Evolutionary conservation across 2,888 invertebrate genomes (phyloP).

Genomic region (Scaptomyza caliginosa): DNA sequence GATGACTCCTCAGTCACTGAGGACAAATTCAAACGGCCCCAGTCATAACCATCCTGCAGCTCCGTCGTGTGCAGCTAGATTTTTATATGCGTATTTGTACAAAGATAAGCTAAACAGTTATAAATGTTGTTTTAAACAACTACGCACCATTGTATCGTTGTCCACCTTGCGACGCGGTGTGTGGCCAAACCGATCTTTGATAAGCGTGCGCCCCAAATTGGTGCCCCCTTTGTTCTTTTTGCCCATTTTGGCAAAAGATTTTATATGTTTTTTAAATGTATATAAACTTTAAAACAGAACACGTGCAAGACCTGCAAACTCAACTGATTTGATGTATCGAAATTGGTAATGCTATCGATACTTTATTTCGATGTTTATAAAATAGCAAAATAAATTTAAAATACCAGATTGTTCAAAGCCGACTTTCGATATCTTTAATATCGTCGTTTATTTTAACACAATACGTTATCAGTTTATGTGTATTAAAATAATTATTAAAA

Average conservation of each 20-base stretch:
- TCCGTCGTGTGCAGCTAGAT: slow-evolving; percentile 91
- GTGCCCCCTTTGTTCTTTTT: slow-evolving; percentile 87
- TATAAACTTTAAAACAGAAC: slow-evolving; percentile 22
- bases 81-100: neutral
- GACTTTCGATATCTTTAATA: slow-evolving; percentile 1
- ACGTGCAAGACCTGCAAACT: slow-evolving; percentile 36
- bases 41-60: slow-evolving; percentile 95
- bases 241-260: slow-evolving; percentile 86
- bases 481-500: neutral
- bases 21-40: slow-evolving; percentile 94
- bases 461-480: neutral
- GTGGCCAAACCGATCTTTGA: slow-evolving; percentile 90
- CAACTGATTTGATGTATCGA: slow-evolving; percentile 6
- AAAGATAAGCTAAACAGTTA: neutral
- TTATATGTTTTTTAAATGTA: neutral
- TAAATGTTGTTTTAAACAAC: slow-evolving; percentile 4
- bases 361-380: neutral
- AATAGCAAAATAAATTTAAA: neutral
- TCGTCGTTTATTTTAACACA: slow-evolving; percentile 17
- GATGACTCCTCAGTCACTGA: slow-evolving; percentile 98
- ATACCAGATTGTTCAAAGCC: neutral
- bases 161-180: slow-evolving; percentile 87
- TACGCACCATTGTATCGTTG: slow-evolving; percentile 89
- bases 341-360: slow-evolving; percentile 2
- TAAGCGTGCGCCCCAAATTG: slow-evolving; percentile 88